Evolutionary conservation across 2,797 vertebrate genomes (phyloP), one percentile per base, ranked within the genome.

Genomic region (Erethizon dorsatum): DNA sequence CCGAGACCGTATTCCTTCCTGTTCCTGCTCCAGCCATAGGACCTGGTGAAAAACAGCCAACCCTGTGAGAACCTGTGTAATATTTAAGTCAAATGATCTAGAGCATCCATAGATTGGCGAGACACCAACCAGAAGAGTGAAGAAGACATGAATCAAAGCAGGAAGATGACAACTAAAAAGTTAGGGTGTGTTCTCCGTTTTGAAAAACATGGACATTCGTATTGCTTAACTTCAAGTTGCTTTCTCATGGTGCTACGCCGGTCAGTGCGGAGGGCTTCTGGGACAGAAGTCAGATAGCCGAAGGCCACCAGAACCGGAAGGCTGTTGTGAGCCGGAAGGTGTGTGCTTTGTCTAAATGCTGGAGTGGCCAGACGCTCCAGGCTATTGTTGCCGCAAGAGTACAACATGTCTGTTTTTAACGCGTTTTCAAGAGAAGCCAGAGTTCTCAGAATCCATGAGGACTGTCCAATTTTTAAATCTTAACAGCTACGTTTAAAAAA

Each of bases 371-470:
- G 20, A 28, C 4, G 7, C 31, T 41, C 54, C 50, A 79, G 59
- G 82, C 26, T 73, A 2, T 9, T 12, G 47, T 33, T 22, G 56
- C 52, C 50, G 18, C 14, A 37, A 26, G 26, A 71, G 71, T 4
- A 9, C 4, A 50, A 59, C 45, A 67, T 9, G n/a, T n/a, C 15
- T 3, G 33, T 26, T 50, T 10, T 41, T 85, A 56, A 33, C 6
- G 4, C 10, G n/a, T 83, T 84, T 90, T 54, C 33, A 50, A 78
- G 26, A 93, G 92, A 95, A 96, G 33, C 33, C 17, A 45, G 52
- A 75, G 1, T 83, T 69, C 75, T 41, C 56, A 92, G 82, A 88
- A 83, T 75, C 75, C 41, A 50, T 37, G n/a, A 69, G 15, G 41
- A 94, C 5, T 24, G 47, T 84, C 37, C 45, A 45, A 4, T 20